These are phyloP conservation scores for Choreutis nemorana DNA, from an alignment of 2,888 invertebrate genomes.

Conservation along the genomic window DNA sequence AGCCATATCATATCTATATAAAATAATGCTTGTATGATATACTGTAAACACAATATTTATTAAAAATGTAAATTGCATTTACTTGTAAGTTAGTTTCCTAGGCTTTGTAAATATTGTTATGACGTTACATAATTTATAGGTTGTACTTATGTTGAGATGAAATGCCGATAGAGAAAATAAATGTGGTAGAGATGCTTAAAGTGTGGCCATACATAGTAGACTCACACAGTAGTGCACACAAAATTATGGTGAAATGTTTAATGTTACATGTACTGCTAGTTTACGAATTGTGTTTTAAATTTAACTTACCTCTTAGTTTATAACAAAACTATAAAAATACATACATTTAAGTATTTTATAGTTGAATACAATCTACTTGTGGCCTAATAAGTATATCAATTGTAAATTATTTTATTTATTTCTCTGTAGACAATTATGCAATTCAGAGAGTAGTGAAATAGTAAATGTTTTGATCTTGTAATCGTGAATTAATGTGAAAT, in stretches of 20 bases:
- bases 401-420: too few relatives aligned
- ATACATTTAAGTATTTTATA: too few relatives aligned
- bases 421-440: too few relatives aligned
- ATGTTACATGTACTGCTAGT: too few relatives aligned
- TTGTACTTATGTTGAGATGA: slow-evolving; percentile 44
- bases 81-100: slow-evolving; percentile 59
- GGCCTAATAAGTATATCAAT: too few relatives aligned
- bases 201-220: slow-evolving; percentile 46
- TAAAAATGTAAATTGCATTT: slow-evolving; percentile 62
- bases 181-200: slow-evolving; percentile 53
- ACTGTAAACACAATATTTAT: slow-evolving; percentile 64
- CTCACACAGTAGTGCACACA: slow-evolving; percentile 49
- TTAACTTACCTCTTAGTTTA: too few relatives aligned
- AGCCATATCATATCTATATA: slow-evolving; percentile 61
- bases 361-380: too few relatives aligned
- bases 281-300: too few relatives aligned
- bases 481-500: slow-evolving; percentile 50
- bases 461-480: slow-evolving; percentile 53
- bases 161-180: slow-evolving; percentile 37
- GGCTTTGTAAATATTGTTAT: slow-evolving; percentile 67
- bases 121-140: slow-evolving; percentile 67
- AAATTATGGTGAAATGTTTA: slow-evolving; percentile 30
- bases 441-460: too few relatives aligned
- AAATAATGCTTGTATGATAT: slow-evolving; percentile 61
- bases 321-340: too few relatives aligned